phyloP scores from a whole-genome alignment of 2,113 vertebrate species.

The Ploceus nigricollis region DNA sequence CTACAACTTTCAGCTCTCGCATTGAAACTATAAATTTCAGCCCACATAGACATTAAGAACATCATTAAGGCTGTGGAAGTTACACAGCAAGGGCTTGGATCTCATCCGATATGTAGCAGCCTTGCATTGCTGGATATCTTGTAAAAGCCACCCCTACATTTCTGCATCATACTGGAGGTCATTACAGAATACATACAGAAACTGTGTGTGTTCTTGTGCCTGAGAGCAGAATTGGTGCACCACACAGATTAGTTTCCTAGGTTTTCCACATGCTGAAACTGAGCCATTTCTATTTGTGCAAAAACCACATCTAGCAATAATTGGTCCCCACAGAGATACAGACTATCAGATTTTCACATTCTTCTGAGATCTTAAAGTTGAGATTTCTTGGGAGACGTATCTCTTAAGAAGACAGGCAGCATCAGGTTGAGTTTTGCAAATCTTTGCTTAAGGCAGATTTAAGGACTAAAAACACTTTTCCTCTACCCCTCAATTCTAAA shows the following conservation, averaged over 20 bases:
- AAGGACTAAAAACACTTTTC: not conserved
- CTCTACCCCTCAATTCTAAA: not conserved
- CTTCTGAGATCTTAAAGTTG: constrained; percentile 6
- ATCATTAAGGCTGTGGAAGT: constrained; percentile 48
- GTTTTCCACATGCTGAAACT: constrained; percentile 6
- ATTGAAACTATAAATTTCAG: constrained; percentile 37
- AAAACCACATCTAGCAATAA: constrained; percentile 21
- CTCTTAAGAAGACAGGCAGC: constrained; percentile 9
- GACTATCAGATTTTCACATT: constrained; percentile 6
- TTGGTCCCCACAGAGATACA: constrained; percentile 39
- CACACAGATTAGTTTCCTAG: not conserved
- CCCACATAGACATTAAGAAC: constrained; percentile 49
- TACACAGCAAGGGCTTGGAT: constrained; percentile 51
- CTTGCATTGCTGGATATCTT: constrained; percentile 44
- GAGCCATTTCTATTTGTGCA: not conserved
- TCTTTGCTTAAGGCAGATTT: not conserved
- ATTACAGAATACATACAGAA: constrained; percentile 8
- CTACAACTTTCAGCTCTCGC: not conserved
- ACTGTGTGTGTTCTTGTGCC: not conserved
- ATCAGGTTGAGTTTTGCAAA: constrained; percentile 16
- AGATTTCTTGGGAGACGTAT: constrained; percentile 8
- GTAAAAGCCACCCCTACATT: constrained; percentile 38
- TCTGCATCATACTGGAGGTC: constrained; percentile 31
- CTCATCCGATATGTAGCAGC: not conserved
- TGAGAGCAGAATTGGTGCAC: not conserved